Percentiles rank a stretch among this genome's conserved stretches.
Conservation (phyloP, 2,113 vertebrate species). For the Malurus melanocephalus region DNA sequence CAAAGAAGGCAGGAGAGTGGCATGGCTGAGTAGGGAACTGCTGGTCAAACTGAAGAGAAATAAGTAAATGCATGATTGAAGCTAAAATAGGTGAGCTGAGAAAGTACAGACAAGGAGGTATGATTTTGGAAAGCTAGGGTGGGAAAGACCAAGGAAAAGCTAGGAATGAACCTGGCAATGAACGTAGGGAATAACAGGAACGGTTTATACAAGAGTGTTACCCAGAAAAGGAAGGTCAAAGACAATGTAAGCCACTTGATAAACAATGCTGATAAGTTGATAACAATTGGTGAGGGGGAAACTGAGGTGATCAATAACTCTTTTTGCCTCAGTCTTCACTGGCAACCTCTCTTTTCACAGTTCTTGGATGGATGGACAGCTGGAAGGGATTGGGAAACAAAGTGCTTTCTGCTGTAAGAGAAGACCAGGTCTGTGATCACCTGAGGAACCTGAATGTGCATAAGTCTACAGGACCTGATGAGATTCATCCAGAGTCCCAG, state of each 20-base stretch:
- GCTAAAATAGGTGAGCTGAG: no score
- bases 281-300: not conserved
- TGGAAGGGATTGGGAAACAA: not conserved
- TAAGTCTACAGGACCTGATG: not conserved
- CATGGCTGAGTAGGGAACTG: not conserved
- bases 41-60: not conserved
- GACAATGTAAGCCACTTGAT: not conserved
- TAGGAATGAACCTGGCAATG: not conserved
- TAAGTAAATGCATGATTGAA: not conserved
- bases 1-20: not conserved
- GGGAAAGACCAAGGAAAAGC: not conserved
- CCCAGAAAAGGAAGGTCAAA: not conserved
- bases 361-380: no score
- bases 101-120: fast-evolving
- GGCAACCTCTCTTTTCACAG: not conserved
- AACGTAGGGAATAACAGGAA: fast-evolving
- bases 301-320: not conserved
- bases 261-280: not conserved
- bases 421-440: not conserved
- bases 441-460: not conserved
- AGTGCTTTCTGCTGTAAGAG: not conserved
- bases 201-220: not conserved
- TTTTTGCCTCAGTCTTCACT: not conserved
- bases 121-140: not conserved
- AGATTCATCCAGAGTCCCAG: not conserved